Base-by-base conservation (phyloP, 2,888 invertebrate species). In the Campoletis raptor region DNA sequence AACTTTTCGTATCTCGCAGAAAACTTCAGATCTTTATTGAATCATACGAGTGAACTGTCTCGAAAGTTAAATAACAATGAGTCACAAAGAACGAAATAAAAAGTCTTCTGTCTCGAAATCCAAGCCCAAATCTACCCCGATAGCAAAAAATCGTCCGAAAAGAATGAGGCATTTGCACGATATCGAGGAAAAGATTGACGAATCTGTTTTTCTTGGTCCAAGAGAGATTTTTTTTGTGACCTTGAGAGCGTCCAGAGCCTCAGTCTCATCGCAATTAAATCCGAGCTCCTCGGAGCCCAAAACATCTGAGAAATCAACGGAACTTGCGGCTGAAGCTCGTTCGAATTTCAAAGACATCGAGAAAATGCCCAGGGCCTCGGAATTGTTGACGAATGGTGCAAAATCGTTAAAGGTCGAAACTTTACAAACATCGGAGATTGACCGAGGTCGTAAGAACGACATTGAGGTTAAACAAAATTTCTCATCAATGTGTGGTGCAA, bases 121-220 rank as follows among this genome's bases (percentile, higher is more conserved):
- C 3, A 76, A 74, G 12, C 54, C 24, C 4, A 84, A n/a, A 45
- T 67, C 69, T 10, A 45, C 48, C 7, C 37, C 64, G 10, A 45
- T 42, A 21, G 21, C 67, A 5, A 69, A 76, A 10, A 77, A 18
- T 30, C 18, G n/a, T 15, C 21, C n/a, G 2, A 45, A 74, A 21
- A 54, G 69, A 36, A 73, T 54, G 61, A 67, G 40, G 10, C n/a
- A 42, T 36, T 40, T 42, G 10, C 18, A 61, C 21, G 77, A 79
- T n/a, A 48, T 52, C 57, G 42, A 86, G 10, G 67, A 79, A 30
- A 69, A 70, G 18, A 72, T 45, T 12, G 64, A 36, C 10, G 80
- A 88, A 36, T 30, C 83, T 2, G 21, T 83, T n/a, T 87, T 83
- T 37, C 42, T 85, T 24, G 70, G 61, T 8, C 78, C 83, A 6